These are phyloP conservation scores for Lucilia sericata DNA, from an alignment of 1,140 invertebrate genomes.

Conservation along the genomic window DNA sequence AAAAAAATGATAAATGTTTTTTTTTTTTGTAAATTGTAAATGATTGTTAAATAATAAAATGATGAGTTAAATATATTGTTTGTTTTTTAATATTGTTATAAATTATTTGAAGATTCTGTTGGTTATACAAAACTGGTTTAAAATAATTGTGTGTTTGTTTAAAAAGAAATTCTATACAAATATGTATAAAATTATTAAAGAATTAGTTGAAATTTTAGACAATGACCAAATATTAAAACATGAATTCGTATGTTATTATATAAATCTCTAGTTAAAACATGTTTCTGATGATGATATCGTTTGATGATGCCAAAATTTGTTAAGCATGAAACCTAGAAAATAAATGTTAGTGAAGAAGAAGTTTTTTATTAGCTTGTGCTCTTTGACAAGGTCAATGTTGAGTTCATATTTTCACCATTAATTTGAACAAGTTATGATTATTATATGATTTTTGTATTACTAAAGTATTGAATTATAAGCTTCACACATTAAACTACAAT, in stretches of 20 bases:
- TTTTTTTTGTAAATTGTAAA: background rate
- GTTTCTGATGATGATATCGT: background rate
- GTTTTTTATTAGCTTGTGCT: background rate
- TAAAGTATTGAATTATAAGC: background rate
- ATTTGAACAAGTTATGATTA: background rate
- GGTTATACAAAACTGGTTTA: background rate
- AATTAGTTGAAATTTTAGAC: background rate
- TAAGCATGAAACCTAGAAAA: background rate
- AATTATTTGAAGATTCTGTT: background rate
- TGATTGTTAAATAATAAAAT: background rate
- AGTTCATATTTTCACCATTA: background rate
- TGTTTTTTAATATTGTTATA: background rate
- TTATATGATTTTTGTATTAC: background rate
- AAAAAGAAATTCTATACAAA: background rate
- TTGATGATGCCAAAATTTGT: slow-evolving; percentile 3
- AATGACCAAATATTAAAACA: background rate
- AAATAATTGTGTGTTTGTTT: background rate
- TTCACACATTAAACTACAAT: background rate
- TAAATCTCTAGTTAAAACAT: background rate
- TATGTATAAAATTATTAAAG: background rate
- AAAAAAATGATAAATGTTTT: background rate
- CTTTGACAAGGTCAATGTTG: slow-evolving; percentile 19
- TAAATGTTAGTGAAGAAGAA: background rate
- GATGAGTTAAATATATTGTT: background rate
- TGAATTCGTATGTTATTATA: background rate